Conservation (phyloP, 2,797 vertebrate genomes). For the Neostethus bicornis region DNA sequence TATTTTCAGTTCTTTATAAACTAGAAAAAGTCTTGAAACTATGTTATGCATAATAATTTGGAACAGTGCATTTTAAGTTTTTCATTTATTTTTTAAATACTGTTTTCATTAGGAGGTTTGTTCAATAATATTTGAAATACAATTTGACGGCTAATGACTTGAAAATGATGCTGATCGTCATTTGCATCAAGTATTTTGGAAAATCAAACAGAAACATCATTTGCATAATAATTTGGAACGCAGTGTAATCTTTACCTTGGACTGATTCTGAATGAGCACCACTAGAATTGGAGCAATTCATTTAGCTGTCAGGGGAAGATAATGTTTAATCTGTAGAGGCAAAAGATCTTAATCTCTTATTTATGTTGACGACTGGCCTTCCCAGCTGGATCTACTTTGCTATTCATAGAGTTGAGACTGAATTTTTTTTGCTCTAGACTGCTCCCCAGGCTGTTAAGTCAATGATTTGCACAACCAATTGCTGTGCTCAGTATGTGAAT, state of each 20-base stretch:
- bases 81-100: too few relatives aligned
- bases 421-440: conserved; percentile 25
- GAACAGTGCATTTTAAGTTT: too few relatives aligned
- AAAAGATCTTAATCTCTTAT: conserved; percentile 69
- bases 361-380: conserved; percentile 62
- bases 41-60: too few relatives aligned
- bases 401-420: conserved; percentile 64
- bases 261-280: conserved; percentile 26
- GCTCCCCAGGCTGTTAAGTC: conserved; percentile 41
- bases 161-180: too few relatives aligned
- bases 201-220: too few relatives aligned
- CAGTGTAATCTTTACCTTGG: conserved; percentile 18
- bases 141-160: too few relatives aligned
- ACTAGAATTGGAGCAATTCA: conserved; percentile 42
- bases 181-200: too few relatives aligned
- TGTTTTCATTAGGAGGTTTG: too few relatives aligned
- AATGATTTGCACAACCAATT: conserved; percentile 50
- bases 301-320: conserved; percentile 42
- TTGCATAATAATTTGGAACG: too few relatives aligned
- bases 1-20: too few relatives aligned
- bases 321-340: conserved; percentile 70
- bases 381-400: conserved; percentile 69
- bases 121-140: too few relatives aligned
- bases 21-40: too few relatives aligned
- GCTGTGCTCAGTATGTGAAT: conserved; percentile 13